Evolutionary conservation across 30 jellyfish, hydroid and myxozoan genomes (phyloP), one percentile per base, ranked within the genome.

Genomic region (Aurelia sp.): DNA sequence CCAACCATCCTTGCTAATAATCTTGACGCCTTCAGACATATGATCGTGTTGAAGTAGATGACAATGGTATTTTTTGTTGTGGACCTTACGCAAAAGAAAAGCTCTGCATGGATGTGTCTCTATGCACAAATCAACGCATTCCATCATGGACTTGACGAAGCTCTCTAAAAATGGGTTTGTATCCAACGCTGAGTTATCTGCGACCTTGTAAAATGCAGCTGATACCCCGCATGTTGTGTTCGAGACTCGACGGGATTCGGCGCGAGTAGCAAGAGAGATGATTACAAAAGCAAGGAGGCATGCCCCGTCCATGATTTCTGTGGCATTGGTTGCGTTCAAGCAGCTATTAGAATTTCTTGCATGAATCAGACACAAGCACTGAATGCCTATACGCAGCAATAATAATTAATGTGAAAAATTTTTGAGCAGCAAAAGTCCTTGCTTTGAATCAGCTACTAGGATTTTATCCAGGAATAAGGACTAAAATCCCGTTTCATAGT

Each of bases 21-120:
- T 24, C 40, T 21, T 66, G 44, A 20, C 40, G 44, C 77, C 44
- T 61, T 61, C 31, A 5, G 77, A 18, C 77, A 66, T 66, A 17
- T 66, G 77, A 24, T 66, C 77, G 51, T 66, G 51, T 66, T 66
- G 77, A 55, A 66, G 6, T 15, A 66, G 77, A 24, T 66, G 77
- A 66, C 77, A 66, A 24, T n/a, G 3, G 51, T 17, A 18, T 20
- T 8, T 44, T 12, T 3, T 44, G 13, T 8, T 8, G 9, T 8
- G 2, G 55, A 7, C 55, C 9, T 8, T 66, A n/a, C 21, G 53
- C 8, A 55, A 3, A 66, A 20, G 31, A 47, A 66, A 20, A 18
- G 77, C 77, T 24, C 40, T 66, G 77, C 77, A 66, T 10, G 40
- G 20, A 15, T 35, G 51, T 5, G 40, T 47, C 40, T 19, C 12